Conservation (phyloP, 2,888 invertebrate species). For the Trisateles emortualis region DNA sequence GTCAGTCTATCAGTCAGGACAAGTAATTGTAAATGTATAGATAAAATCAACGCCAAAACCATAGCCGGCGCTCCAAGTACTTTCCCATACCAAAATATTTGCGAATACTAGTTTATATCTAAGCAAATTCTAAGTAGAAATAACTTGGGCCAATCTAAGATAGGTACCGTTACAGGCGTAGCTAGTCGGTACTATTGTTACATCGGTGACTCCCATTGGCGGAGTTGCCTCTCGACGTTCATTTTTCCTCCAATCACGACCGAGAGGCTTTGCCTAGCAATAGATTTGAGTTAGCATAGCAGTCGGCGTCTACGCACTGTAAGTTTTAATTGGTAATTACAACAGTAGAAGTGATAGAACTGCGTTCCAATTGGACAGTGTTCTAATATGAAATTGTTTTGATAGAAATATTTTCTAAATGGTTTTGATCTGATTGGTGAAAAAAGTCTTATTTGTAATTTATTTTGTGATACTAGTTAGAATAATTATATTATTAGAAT, state of each 20-base stretch:
- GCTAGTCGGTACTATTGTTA: constrained; percentile 72
- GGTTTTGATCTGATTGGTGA: neutral
- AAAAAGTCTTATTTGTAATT: too few relatives aligned
- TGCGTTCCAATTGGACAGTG: constrained; percentile 7
- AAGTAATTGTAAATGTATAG: too few relatives aligned
- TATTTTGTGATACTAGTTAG: too few relatives aligned
- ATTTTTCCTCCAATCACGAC: constrained; percentile 73
- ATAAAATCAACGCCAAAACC: too few relatives aligned
- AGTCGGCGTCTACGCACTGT: constrained; percentile 31
- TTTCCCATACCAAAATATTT: too few relatives aligned
- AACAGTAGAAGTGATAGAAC: constrained; percentile 8
- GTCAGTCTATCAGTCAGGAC: too few relatives aligned
- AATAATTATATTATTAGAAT: too few relatives aligned
- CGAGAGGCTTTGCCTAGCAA: constrained; percentile 63
- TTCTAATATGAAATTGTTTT: neutral
- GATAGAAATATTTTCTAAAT: neutral
- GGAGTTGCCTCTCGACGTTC: constrained; percentile 44
- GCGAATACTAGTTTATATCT: neutral
- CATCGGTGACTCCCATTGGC: constrained; percentile 61
- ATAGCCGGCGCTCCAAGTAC: too few relatives aligned
- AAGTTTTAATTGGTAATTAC: constrained; percentile 50
- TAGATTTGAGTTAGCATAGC: constrained; percentile 56
- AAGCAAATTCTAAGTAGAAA: constrained; percentile 33
- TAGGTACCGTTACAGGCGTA: constrained; percentile 69
- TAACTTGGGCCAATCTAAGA: constrained; percentile 17